These are phyloP conservation scores for Rostratula benghalensis DNA, from an alignment of 2,113 vertebrate genomes.

Conservation along the genomic window DNA sequence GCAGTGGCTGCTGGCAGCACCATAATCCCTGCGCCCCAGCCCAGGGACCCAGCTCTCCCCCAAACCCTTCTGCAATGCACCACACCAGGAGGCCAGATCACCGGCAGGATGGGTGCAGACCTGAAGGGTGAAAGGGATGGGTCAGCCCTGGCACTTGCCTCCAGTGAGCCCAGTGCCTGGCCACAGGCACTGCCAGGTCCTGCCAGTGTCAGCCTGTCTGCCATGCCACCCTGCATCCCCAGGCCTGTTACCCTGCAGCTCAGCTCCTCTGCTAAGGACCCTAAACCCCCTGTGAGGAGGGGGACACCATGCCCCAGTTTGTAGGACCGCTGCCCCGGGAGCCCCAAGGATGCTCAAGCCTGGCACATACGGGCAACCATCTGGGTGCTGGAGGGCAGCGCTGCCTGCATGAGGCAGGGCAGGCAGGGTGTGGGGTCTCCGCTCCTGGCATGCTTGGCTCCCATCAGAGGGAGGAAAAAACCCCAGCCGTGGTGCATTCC, in stretches of 20 bases:
- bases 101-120: neutral
- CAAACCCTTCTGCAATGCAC: accelerated
- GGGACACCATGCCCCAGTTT: neutral
- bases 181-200: neutral
- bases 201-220: neutral
- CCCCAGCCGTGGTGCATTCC: constrained; percentile 59
- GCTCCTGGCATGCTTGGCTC: neutral
- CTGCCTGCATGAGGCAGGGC: neutral
- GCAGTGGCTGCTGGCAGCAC: neutral
- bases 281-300: no score
- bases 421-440: neutral
- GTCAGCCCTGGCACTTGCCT: neutral
- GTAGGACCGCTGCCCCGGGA: neutral
- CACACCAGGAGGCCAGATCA: accelerated
- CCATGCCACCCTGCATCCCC: accelerated
- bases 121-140: accelerated
- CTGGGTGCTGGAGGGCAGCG: accelerated
- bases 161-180: neutral
- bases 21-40: accelerated
- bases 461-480: neutral
- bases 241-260: neutral
- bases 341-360: neutral
- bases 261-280: neutral
- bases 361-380: accelerated
- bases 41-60: neutral